A percentile compares a stretch with the other conserved stretches of the same genome.
Conservation (phyloP, 2,113 vertebrate genomes). For the Ciconia stormi region DNA sequence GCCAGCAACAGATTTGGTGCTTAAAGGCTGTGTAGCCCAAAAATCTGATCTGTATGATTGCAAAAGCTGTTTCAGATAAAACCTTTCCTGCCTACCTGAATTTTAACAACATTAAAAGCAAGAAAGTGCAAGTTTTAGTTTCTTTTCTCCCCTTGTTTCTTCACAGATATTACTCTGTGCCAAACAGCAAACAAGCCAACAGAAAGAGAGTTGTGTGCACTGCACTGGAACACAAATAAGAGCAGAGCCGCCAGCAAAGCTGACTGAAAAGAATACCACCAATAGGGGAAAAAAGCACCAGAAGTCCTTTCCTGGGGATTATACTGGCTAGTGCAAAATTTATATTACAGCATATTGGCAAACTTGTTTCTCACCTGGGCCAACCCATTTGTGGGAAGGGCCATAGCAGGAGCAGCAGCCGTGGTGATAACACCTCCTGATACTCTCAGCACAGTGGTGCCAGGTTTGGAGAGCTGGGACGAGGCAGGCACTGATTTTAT, state of each 20-base stretch:
- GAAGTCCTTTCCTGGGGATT: not conserved
- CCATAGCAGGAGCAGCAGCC: conserved; percentile 76
- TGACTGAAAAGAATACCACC: not conserved
- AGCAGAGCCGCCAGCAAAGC: not conserved
- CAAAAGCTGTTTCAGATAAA: not conserved
- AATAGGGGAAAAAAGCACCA: accelerated
- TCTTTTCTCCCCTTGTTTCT: not conserved
- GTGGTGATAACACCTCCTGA: conserved; percentile 93
- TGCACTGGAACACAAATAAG: not conserved
- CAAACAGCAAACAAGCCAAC: not conserved
- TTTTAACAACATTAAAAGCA: not conserved
- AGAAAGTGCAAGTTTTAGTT: not conserved
- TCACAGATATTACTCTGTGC: not conserved
- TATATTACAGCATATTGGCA: not conserved
- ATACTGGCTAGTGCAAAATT: accelerated
- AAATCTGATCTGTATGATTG: not conserved
- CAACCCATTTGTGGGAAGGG: conserved; percentile 74
- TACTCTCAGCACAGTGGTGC: conserved; percentile 90
- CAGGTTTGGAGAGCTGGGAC: conserved; percentile 89
- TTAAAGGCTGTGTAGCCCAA: not conserved
- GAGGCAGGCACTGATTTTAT: conserved; percentile 85
- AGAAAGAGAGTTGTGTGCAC: not conserved
- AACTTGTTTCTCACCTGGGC: conserved; percentile 71
- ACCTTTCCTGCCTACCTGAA: not conserved
- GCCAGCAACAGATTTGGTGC: not conserved